phyloP scores from a whole-genome alignment of 2,888 invertebrate species.

The Petrophora chlorosata region DNA sequence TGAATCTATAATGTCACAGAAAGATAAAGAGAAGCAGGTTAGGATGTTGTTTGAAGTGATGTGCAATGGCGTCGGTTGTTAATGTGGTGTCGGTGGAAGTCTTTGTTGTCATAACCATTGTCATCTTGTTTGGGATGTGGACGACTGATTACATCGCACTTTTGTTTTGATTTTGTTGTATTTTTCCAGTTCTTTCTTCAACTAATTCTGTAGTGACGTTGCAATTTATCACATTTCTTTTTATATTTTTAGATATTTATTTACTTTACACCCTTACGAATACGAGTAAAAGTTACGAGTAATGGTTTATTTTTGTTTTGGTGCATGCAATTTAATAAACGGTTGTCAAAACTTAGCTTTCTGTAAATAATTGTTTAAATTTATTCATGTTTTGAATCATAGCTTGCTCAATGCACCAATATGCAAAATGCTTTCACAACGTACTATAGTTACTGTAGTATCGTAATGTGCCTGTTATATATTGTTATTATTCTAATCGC shows the following conservation, averaged over 20 bases:
- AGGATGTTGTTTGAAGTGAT: conserved; percentile 49
- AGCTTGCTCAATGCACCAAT: too few species aligned
- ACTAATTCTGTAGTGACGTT: too few species aligned
- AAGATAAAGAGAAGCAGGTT: conserved; percentile 67
- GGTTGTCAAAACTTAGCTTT: too few species aligned
- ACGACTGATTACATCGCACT: conserved; percentile 4
- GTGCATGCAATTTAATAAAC: too few species aligned
- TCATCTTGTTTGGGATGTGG: conserved; percentile 2
- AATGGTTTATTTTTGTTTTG: too few species aligned
- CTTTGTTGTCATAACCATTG: conserved; percentile 6
- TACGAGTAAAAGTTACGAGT: too few species aligned
- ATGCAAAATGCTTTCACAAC: too few species aligned
- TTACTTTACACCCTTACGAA: too few species aligned
- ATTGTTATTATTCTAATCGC: conserved; percentile 66
- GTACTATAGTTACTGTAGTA: background rate
- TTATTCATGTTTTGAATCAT: too few species aligned
- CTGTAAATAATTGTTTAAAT: too few species aligned
- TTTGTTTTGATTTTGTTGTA: conserved; percentile 6
- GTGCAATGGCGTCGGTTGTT: conserved; percentile 16
- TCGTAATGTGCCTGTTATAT: conserved; percentile 10
- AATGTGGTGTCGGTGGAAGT: conserved; percentile 27
- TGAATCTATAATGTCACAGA: conserved; percentile 48
- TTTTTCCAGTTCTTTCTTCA: background rate
- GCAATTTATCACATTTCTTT: background rate
- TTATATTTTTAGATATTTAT: background rate